Conservation (phyloP, 2,113 vertebrate species). For the Nesogale talazaci region DNA sequence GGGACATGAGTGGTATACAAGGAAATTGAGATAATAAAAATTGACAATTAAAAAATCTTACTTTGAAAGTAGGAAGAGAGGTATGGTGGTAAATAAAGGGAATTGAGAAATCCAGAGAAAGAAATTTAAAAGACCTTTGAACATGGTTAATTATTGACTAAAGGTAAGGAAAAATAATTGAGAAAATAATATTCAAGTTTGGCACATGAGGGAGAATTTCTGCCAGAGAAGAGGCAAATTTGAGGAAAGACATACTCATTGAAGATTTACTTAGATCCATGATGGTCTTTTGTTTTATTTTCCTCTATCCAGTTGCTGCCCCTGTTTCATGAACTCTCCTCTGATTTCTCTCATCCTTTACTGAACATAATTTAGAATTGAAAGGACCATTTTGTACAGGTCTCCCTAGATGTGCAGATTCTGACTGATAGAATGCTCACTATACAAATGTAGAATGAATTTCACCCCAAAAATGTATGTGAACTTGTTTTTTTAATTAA, state of each 20-base stretch:
- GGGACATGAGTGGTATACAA: not conserved
- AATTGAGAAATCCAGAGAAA: not conserved
- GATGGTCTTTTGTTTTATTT: not conserved
- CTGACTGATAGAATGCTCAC: not conserved
- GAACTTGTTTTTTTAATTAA: not conserved
- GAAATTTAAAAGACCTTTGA: not conserved
- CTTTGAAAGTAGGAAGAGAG: not conserved
- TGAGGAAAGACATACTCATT: not conserved
- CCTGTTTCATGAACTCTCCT: not conserved
- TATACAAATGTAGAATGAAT: not conserved
- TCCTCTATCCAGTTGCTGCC: conserved; percentile 3
- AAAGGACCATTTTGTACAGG: not conserved
- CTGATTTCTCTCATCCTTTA: not conserved
- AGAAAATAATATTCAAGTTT: not conserved
- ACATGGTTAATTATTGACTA: not conserved
- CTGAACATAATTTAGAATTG: not conserved
- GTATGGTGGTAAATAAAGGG: not conserved
- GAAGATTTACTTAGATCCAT: not conserved
- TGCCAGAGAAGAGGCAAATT: not conserved
- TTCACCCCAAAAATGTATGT: not conserved
- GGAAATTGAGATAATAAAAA: not conserved
- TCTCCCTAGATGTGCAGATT: not conserved
- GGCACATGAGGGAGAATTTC: not conserved
- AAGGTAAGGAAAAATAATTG: not conserved
- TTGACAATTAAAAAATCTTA: not conserved